Percentiles rank a stretch among this genome's conserved stretches.
These are phyloP conservation scores for Cephus pygmeus DNA, from an alignment of 2,888 invertebrate genomes.

Conservation along the genomic window DNA sequence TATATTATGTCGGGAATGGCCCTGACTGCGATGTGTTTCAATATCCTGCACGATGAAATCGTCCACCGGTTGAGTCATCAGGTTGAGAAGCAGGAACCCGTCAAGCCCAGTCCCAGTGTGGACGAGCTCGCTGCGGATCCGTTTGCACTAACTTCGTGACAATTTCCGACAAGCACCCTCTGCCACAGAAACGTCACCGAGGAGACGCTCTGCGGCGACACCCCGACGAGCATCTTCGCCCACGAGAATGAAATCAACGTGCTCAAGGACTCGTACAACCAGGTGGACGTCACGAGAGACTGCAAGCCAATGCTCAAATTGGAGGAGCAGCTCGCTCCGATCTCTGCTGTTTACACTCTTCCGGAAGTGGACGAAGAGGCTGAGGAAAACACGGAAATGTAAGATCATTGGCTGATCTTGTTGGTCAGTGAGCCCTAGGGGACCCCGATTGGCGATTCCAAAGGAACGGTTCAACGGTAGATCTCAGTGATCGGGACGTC, in stretches of 20 bases:
- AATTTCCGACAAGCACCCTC: slow-evolving; percentile 70
- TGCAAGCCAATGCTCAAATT: slow-evolving; percentile 62
- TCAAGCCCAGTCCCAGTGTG: slow-evolving; percentile 74
- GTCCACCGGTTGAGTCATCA: slow-evolving; percentile 83
- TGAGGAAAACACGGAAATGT: slow-evolving; percentile 64
- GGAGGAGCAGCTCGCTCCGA: slow-evolving; percentile 56
- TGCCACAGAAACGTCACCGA: slow-evolving; percentile 60
- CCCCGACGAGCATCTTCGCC: slow-evolving; percentile 58
- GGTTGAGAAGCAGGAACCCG: slow-evolving; percentile 71
- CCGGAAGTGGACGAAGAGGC: slow-evolving; percentile 62
- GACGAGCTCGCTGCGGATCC: slow-evolving; percentile 75
- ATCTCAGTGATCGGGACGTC: slow-evolving; percentile 1
- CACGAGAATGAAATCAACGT: slow-evolving; percentile 64
- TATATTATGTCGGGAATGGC: slow-evolving; percentile 90
- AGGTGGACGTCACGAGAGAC: slow-evolving; percentile 63
- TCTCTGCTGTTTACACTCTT: slow-evolving; percentile 60
- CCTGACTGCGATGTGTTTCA: slow-evolving; percentile 90
- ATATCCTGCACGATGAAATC: slow-evolving; percentile 89
- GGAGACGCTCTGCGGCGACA: slow-evolving; percentile 59
- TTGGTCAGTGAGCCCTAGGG: neutral
- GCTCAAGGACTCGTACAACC: slow-evolving; percentile 62
- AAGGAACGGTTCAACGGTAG: neutral
- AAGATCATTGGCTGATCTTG: slow-evolving; percentile 22
- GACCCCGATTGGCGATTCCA: neutral
- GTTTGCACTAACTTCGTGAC: slow-evolving; percentile 79